Conservation (phyloP, 2,888 invertebrate genomes). For the Microplitis manilae region DNA sequence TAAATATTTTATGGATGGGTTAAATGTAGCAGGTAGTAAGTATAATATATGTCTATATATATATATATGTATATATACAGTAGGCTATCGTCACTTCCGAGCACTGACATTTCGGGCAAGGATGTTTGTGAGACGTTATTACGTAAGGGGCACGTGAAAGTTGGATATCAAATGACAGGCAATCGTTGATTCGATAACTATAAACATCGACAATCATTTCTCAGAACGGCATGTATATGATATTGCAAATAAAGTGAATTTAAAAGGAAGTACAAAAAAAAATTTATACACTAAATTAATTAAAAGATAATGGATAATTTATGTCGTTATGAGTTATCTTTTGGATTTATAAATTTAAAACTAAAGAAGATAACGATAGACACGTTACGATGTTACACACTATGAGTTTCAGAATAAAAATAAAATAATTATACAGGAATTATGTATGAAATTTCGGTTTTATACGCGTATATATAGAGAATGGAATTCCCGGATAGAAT, state of each 20-base stretch:
- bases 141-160: conserved; percentile 33
- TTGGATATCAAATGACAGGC: conserved; percentile 18
- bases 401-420: conserved; percentile 41
- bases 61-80: conserved; percentile 3
- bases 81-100: conserved; percentile 26
- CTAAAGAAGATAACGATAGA: not conserved
- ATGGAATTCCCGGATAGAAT: conserved; percentile 50
- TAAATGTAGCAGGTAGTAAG: too few species aligned
- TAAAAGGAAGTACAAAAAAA: not conserved
- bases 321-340: not conserved
- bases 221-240: not conserved
- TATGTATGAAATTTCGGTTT: conserved; percentile 63
- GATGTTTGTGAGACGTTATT: conserved; percentile 17
- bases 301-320: conserved; percentile 6
- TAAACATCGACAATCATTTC: not conserved
- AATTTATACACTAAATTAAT: not conserved
- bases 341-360: not conserved
- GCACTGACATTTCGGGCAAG: conserved; percentile 32
- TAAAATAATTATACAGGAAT: conserved; percentile 43
- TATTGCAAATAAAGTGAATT: conserved; percentile 1
- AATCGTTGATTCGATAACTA: conserved; percentile 13
- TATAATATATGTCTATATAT: not conserved
- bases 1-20: not conserved
- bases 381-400: conserved; percentile 45
- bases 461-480: conserved; percentile 43